Percentiles rank a stretch among this genome's conserved stretches.
Conservation (phyloP, 2,888 invertebrate genomes). For the Thymelicus acteon region DNA sequence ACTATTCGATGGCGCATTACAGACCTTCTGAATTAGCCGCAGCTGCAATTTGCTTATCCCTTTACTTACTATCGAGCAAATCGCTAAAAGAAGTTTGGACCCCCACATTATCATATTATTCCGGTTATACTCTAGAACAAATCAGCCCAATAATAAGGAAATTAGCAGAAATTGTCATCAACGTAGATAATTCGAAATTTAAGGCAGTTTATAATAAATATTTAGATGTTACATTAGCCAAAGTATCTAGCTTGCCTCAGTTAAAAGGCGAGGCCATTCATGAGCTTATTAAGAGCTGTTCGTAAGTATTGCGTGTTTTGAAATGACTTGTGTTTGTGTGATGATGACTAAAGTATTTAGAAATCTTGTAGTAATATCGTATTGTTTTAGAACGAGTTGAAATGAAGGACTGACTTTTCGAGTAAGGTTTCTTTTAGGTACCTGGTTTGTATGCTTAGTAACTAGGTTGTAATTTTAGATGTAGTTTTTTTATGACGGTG, state of each 20-base stretch:
- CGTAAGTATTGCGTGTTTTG: conserved; percentile 7
- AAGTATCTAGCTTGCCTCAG: conserved; percentile 87
- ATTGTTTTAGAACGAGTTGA: conserved; percentile 33
- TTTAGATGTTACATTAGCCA: conserved; percentile 80
- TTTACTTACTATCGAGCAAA: conserved; percentile 82
- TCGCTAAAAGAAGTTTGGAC: conserved; percentile 87
- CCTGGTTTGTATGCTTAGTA: conserved; percentile 43
- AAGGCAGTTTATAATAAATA: conserved; percentile 90
- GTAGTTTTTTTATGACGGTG: conserved; percentile 40
- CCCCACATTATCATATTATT: conserved; percentile 89
- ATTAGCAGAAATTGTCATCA: conserved; percentile 88
- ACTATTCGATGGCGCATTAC: conserved; percentile 91
- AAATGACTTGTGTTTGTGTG: conserved; percentile 37
- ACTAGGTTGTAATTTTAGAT: conserved; percentile 45
- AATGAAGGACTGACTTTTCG: conserved; percentile 43
- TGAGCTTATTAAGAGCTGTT: conserved; percentile 52
- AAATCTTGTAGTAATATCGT: conserved; percentile 12
- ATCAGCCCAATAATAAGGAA: conserved; percentile 88
- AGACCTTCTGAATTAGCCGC: conserved; percentile 94
- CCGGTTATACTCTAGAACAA: conserved; percentile 88
- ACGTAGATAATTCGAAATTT: conserved; percentile 88
- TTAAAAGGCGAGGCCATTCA: conserved; percentile 76
- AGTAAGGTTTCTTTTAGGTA: conserved; percentile 42
- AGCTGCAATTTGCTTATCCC: conserved; percentile 90
- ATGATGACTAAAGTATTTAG: conserved; percentile 27